Percentiles rank a stretch among this genome's conserved stretches.
Conservation (phyloP, 2,113 vertebrate species). For the Tor tambroides region DNA sequence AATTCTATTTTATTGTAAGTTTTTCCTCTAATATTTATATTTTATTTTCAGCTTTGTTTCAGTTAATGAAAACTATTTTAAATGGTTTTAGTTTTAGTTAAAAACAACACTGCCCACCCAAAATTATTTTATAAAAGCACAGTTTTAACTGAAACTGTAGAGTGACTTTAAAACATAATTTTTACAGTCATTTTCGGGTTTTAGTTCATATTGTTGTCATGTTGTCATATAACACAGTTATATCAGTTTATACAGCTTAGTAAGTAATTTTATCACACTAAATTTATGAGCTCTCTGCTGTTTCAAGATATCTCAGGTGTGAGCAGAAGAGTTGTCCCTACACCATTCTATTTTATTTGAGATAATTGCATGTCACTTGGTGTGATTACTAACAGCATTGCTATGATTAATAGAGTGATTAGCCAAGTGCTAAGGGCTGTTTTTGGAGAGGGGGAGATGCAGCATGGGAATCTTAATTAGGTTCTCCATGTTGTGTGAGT, state of each 20-base stretch:
- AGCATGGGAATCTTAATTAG: slow-evolving; percentile 17
- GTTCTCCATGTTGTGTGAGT: slow-evolving; percentile 20
- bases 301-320: slow-evolving; percentile 21
- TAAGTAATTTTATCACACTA: background rate
- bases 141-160: background rate
- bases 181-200: background rate
- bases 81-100: too few relatives aligned
- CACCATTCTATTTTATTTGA: slow-evolving; percentile 27
- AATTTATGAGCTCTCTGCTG: background rate
- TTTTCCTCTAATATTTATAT: too few relatives aligned
- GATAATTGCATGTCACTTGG: slow-evolving; percentile 31
- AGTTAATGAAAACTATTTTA: too few relatives aligned
- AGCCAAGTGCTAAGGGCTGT: slow-evolving; percentile 4
- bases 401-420: slow-evolving; percentile 45
- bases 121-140: too few relatives aligned
- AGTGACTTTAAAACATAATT: background rate
- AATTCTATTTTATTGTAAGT: too few relatives aligned
- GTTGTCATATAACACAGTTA: background rate
- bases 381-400: slow-evolving; percentile 34
- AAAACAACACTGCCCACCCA: too few relatives aligned
- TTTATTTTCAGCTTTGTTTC: too few relatives aligned
- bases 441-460: slow-evolving; percentile 9
- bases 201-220: background rate
- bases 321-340: slow-evolving; percentile 18
- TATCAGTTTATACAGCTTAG: background rate